phyloP scores from a whole-genome alignment of 2,797 vertebrate species.

The Holocentrus rufus region DNA sequence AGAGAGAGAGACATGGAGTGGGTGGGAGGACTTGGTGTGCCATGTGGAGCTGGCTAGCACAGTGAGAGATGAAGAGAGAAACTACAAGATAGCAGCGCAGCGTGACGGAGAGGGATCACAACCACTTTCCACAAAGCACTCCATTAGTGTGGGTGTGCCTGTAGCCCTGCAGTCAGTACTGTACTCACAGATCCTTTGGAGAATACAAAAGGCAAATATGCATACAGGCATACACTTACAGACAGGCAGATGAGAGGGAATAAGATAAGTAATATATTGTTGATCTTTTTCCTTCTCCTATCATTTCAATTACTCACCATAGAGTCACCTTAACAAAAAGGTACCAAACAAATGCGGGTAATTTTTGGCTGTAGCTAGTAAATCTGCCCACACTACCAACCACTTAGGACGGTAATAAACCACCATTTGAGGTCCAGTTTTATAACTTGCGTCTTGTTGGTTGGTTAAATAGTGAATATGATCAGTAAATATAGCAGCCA shows the following conservation, averaged over 20 bases:
- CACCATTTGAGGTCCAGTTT: neutral
- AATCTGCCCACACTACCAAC: neutral
- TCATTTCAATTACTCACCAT: conserved; percentile 1
- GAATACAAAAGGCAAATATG: conserved; percentile 40
- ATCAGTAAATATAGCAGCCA: neutral
- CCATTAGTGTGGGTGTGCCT: conserved; percentile 71
- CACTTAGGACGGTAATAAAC: neutral
- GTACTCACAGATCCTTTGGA: conserved; percentile 48
- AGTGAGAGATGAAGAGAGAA: conserved; percentile 57
- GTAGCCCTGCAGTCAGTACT: conserved; percentile 57
- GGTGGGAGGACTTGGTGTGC: conserved; percentile 73
- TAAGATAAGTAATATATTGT: conserved; percentile 14
- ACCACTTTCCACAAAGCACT: conserved; percentile 69
- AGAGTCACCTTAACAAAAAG: neutral
- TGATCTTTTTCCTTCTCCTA: conserved; percentile 23
- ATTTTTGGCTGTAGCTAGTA: conserved; percentile 1
- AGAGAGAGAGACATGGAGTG: conserved; percentile 66
- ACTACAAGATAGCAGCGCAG: conserved; percentile 65
- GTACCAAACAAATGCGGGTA: neutral
- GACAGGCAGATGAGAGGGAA: conserved; percentile 27
- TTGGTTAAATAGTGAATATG: neutral
- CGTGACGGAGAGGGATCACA: conserved; percentile 61
- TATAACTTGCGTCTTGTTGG: too few species aligned
- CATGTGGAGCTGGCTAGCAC: conserved; percentile 69
- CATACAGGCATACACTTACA: conserved; percentile 44